Base-by-base conservation (phyloP, 2,113 vertebrate genomes). In the Corythoichthys haematopterus region DNA sequence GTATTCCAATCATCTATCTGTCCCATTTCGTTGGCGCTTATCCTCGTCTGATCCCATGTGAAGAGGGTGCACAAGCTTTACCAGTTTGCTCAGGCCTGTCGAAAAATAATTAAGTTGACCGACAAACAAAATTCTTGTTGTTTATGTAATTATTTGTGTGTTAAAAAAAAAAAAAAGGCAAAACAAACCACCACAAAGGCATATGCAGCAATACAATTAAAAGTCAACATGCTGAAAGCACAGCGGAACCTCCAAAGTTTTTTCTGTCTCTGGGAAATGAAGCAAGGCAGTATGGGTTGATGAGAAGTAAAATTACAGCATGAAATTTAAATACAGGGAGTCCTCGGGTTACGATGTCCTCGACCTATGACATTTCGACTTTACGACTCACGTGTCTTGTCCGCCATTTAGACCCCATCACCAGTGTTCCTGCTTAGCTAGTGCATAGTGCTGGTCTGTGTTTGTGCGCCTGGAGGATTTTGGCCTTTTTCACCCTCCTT, bases 61-160 rank as follows among this genome's bases (percentile, higher is more conserved):
- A 80, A 91, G 63, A 89, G 88, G 91, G 88, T 90, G 92, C 86
- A 91, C 87, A 88, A 92, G 86, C 93, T 93, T 91, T 93, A 90
- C 86, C 85, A 84, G 88, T 93, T 89, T 90, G 92, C 90, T 95
- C 81, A 90, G 91, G 87, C 88, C 77, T 77, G 88, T 79, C 77
- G 80, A 87, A 86, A 88, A 80, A 76, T 71, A 87, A 58, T 83
- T 87, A 78, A 85, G 90, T 15, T 36, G 88, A 92, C 85, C 77
- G 71, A 75, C 72, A 74, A 72, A 85, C 82, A 77, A 81, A 82
- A 88, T 81, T 74, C 85, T 71, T 85, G 66, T 77, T 75, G 47
- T 77, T 83, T 71, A 68, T 80, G 77, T 74, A 61, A 78, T 83
- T 78, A 66, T 79, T 82, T 85, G 74, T 85, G 73, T 84, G 75